Evolutionary conservation across 2,888 invertebrate genomes (phyloP).

Genomic region (Tuberolachnus salignus): DNA sequence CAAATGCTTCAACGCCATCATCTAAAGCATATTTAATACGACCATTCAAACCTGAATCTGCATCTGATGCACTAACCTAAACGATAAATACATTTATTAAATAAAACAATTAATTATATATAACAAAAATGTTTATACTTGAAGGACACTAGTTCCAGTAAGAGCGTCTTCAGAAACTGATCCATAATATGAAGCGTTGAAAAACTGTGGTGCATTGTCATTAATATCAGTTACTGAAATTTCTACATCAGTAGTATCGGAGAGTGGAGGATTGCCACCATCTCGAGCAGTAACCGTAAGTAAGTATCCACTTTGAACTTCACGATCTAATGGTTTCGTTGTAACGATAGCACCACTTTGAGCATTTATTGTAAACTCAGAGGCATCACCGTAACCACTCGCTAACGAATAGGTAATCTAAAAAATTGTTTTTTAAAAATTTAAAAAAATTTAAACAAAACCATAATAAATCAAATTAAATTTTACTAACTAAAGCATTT

Average conservation of each 20-base stretch:
- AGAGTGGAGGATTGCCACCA: slow-evolving; percentile 86
- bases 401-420: slow-evolving; percentile 78
- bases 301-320: slow-evolving; percentile 77
- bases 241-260: slow-evolving; percentile 94
- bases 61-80: slow-evolving; percentile 81
- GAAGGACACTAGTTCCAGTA: slow-evolving; percentile 69
- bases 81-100: slow-evolving; percentile 40
- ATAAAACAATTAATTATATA: neutral
- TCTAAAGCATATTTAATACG: slow-evolving; percentile 80
- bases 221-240: slow-evolving; percentile 95
- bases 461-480: too few relatives aligned
- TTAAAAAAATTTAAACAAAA: too few relatives aligned
- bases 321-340: slow-evolving; percentile 82
- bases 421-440: too few relatives aligned
- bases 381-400: slow-evolving; percentile 70
- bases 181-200: slow-evolving; percentile 79
- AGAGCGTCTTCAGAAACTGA: slow-evolving; percentile 86
- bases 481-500: slow-evolving; percentile 71
- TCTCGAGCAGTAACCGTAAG: slow-evolving; percentile 91
- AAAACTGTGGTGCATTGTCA: slow-evolving; percentile 90
- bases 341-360: slow-evolving; percentile 93
- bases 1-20: slow-evolving; percentile 84
- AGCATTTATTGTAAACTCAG: slow-evolving; percentile 83
- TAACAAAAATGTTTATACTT: slow-evolving; percentile 59
- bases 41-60: slow-evolving; percentile 86